phyloP scores from a whole-genome alignment of 2,113 vertebrate genomes.

The Pogona vitticeps region DNA sequence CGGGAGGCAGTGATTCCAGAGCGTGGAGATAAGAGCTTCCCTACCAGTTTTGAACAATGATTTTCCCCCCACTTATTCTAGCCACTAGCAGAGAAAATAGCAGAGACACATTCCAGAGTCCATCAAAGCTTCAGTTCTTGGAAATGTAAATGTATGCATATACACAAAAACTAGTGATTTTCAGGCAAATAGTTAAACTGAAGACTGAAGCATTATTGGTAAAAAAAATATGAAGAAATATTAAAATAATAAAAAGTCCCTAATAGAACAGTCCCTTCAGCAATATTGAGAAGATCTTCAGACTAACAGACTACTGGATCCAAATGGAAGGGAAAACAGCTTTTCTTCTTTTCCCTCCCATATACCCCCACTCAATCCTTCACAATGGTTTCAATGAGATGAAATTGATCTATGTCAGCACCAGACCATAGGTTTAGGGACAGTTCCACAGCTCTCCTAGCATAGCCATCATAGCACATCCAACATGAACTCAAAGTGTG shows the following conservation, averaged over 20 bases:
- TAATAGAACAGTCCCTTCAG: background rate
- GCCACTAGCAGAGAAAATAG: background rate
- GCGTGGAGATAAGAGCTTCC: constrained; percentile 3
- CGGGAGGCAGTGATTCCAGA: background rate
- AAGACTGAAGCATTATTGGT: background rate
- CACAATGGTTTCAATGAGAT: background rate
- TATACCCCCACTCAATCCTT: background rate
- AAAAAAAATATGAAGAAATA: background rate
- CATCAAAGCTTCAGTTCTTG: background rate
- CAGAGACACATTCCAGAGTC: background rate
- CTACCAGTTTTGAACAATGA: background rate
- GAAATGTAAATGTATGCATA: background rate
- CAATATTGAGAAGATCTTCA: background rate
- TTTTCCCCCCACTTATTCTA: background rate
- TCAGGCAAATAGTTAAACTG: background rate
- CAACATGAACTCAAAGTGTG: background rate
- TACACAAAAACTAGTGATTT: background rate
- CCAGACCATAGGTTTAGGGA: too few species aligned
- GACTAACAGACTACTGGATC: background rate
- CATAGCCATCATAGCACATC: background rate
- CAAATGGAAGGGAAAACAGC: background rate
- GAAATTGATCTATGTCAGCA: background rate
- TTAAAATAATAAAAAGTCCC: background rate
- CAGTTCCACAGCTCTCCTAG: background rate
- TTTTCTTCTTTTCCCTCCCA: background rate